Base-by-base conservation (phyloP, 30 jellyfish, hydroid and myxozoan species). In the Aurelia aurita complex sp. Pacific region DNA sequence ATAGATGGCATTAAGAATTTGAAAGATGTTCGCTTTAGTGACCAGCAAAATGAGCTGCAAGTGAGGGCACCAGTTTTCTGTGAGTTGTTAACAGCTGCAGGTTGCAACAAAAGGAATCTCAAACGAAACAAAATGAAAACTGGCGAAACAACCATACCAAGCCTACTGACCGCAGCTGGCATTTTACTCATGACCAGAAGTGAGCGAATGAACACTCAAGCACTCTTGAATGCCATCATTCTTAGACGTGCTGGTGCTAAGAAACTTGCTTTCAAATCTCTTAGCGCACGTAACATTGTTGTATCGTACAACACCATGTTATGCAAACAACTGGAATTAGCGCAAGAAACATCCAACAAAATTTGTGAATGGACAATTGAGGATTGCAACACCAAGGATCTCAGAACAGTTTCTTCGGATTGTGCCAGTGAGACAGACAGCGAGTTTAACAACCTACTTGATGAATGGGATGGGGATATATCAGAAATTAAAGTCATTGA, bases 391-490 rank as follows among this genome's bases (percentile, higher is more conserved):
- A 67, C 76, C 2, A 35, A 67, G 76, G 76, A 67, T 67, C 8
- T 2, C 76, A 67, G 55, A 67, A 9, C 76, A 67, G 4, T 67
- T 67, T 5, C 76, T 67, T 67, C 52, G 8, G 54, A 67, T 67
- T 67, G 46, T 38, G 46, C 46, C 2, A 4, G 4, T 38, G 46
- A 60, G 69, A 2, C 69, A 1, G 33, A 60, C 69, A 60, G 69
- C 5, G 69, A 60, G 5, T 60, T 60, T 2, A 38, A 38, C 46
- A 38, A 38, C 8, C 8, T 67, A 29, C 76, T 67, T 67, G 76
- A 67, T 67, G 76, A 67, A 67, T 67, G 76, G 76, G 76, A 67
- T 67, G 76, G 76, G 76, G 76, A 67, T 67, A 7, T 67, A 14
- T n/a, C n/a, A n/a, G n/a, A n/a, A n/a, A 18, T 7, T 15, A 52